Percentiles rank a stretch among this genome's conserved stretches.
phyloP scores from a whole-genome alignment of 1,140 invertebrate species.

The Conus betulinus region DNA sequence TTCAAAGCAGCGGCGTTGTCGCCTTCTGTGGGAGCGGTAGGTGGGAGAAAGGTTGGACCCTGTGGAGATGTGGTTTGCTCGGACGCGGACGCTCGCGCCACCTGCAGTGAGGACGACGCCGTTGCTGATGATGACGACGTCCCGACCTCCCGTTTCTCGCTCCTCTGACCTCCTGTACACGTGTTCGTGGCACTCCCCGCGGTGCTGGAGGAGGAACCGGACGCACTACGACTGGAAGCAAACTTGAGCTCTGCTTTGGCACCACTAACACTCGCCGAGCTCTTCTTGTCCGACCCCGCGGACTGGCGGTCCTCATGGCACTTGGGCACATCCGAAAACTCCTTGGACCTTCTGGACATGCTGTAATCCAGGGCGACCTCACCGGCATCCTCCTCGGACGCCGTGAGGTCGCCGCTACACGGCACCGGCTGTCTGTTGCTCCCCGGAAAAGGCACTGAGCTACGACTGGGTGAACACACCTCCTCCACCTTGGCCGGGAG shows the following conservation, averaged over 20 bases:
- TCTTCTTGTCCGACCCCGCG: neutral
- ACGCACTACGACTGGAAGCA: neutral
- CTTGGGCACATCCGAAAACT: neutral
- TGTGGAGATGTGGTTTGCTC: neutral
- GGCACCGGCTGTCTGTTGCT: neutral
- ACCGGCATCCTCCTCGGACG: neutral
- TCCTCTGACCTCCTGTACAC: neutral
- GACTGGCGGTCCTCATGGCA: conserved; percentile 2
- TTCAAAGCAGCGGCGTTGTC: neutral
- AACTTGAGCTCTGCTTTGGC: neutral
- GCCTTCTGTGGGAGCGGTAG: neutral
- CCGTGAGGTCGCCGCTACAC: neutral
- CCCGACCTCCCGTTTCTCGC: neutral
- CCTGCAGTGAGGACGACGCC: neutral
- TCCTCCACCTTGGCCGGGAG: neutral
- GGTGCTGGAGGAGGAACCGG: neutral
- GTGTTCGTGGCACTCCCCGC: neutral
- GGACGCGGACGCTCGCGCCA: neutral
- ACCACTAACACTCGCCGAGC: neutral
- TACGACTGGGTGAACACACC: neutral
- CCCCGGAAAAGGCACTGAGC: conserved; percentile 11
- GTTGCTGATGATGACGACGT: neutral
- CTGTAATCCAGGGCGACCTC: conserved; percentile 29
- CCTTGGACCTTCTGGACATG: conserved; percentile 22
- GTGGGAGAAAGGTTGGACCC: neutral